A percentile compares a stretch with the other conserved stretches of the same genome.
Evolutionary conservation across 2,797 vertebrate genomes (phyloP).

Genomic region (Delichon dasypus): DNA sequence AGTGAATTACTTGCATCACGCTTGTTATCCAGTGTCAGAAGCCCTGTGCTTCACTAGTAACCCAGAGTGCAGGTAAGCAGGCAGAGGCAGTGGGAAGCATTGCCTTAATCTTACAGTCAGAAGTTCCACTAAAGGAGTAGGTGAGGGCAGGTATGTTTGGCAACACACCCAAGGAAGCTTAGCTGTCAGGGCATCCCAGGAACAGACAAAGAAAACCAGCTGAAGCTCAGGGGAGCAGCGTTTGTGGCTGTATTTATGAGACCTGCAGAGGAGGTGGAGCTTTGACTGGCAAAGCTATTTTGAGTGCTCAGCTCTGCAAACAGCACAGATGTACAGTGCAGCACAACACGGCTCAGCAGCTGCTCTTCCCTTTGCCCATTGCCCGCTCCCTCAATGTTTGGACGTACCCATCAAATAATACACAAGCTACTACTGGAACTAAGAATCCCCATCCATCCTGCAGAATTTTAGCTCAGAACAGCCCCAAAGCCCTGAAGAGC

Average conservation of each 20-base stretch:
- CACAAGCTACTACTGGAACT: neutral
- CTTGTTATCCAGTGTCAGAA: constrained; percentile 40
- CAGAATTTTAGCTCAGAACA: neutral
- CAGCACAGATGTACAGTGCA: neutral
- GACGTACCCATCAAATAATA: neutral
- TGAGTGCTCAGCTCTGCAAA: constrained; percentile 30
- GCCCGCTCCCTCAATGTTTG: neutral
- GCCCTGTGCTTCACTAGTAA: constrained; percentile 32
- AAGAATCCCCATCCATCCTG: neutral
- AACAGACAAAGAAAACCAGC: constrained; percentile 45
- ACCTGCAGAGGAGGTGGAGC: neutral
- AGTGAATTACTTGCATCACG: constrained; percentile 26
- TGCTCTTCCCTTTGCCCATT: neutral
- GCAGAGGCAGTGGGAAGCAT: constrained; percentile 56
- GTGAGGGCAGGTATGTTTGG: constrained; percentile 19
- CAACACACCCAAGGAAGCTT: constrained; percentile 37
- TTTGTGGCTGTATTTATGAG: constrained; percentile 14
- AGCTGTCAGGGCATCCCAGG: constrained; percentile 38
- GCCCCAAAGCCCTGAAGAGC: neutral
- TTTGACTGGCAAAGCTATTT: constrained; percentile 11
- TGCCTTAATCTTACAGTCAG: constrained; percentile 3
- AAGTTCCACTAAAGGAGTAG: constrained; percentile 27
- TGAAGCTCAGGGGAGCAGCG: constrained; percentile 40
- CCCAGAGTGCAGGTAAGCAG: constrained; percentile 66
- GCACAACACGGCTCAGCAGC: neutral